Conservation (phyloP, 2,888 invertebrate species). For the Poecilobothrus nobilitatus region DNA sequence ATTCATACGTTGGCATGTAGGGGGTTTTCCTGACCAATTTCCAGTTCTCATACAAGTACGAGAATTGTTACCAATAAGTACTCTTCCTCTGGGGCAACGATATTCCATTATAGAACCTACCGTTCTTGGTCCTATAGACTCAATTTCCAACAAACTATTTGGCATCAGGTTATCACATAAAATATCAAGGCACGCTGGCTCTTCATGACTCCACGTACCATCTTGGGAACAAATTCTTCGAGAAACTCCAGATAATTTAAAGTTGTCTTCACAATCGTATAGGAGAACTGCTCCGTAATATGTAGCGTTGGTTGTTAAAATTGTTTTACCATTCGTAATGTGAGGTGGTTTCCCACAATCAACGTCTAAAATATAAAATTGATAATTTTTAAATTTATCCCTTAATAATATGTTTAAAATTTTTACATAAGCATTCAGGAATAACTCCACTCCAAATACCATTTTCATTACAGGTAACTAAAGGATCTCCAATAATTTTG, state of each 20-base stretch:
- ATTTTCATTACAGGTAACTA: constrained; percentile 77
- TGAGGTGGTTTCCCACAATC: constrained; percentile 73
- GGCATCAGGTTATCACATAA: constrained; percentile 56
- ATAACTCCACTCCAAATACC: constrained; percentile 79
- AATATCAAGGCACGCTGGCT: constrained; percentile 76
- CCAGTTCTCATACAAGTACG: constrained; percentile 66
- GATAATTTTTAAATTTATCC: not conserved
- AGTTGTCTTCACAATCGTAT: constrained; percentile 75
- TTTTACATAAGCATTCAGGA: constrained; percentile 70
- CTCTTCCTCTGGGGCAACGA: constrained; percentile 72
- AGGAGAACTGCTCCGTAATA: constrained; percentile 79
- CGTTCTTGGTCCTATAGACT: constrained; percentile 43
- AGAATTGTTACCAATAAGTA: constrained; percentile 69
- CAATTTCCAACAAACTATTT: not conserved
- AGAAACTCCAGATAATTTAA: constrained; percentile 72
- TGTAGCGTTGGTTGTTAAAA: constrained; percentile 75
- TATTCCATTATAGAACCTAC: constrained; percentile 75
- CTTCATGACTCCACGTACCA: constrained; percentile 81
- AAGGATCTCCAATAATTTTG: constrained; percentile 74
- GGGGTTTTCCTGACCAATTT: constrained; percentile 72
- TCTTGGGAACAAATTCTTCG: constrained; percentile 77
- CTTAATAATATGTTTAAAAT: not conserved
- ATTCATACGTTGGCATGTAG: constrained; percentile 68
- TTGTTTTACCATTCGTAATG: constrained; percentile 65
- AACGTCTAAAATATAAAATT: constrained; percentile 52